These are phyloP conservation scores for Petrosia ficiformis DNA, from an alignment of 37 sponge, comb jelly and placozoan species.

Conservation along the genomic window DNA sequence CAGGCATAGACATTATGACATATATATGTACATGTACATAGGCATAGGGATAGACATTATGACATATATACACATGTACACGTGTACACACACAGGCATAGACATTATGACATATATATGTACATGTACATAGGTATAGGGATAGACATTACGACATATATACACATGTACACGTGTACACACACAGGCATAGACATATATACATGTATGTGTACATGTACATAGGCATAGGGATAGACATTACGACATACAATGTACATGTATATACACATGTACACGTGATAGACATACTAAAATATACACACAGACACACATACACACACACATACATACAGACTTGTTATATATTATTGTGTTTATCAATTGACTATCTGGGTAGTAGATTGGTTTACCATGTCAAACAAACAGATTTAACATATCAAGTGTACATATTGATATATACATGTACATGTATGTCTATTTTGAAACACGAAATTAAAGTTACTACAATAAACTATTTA, in stretches of 20 bases:
- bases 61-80: not conserved
- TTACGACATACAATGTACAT: not conserved
- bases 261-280: not conserved
- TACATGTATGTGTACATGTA: constrained; percentile 14
- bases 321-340: too few relatives aligned
- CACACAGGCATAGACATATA: not conserved
- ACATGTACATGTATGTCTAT: not conserved
- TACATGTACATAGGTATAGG: not conserved
- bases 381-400: not conserved
- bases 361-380: not conserved
- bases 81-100: too few relatives aligned
- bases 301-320: constrained; percentile 14
- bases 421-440: not conserved
- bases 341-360: too few relatives aligned
- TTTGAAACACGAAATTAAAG: not conserved
- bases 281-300: not conserved
- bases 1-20: not conserved
- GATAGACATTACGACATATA: not conserved
- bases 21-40: not conserved
- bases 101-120: too few relatives aligned
- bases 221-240: not conserved
- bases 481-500: too few relatives aligned
- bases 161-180: constrained; percentile 7
- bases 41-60: too few relatives aligned
- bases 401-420: not conserved